Conservation (phyloP, 23 tunicate genomes). For the Diplosoma virens region DNA sequence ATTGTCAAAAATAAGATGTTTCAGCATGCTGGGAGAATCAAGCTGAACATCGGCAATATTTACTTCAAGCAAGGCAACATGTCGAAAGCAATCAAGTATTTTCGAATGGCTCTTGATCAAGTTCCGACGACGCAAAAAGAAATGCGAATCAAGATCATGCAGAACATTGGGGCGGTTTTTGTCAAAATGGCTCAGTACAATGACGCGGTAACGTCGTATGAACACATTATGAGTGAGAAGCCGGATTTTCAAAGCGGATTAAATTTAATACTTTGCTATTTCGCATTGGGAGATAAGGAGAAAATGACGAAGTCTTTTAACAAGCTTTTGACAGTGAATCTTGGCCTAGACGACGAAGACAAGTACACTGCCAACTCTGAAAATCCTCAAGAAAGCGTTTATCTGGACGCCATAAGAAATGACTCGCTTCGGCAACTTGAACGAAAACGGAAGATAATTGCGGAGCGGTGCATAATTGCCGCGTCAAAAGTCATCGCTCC, state of each 20-base stretch:
- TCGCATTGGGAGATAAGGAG: slow-evolving; percentile 88
- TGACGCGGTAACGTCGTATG: slow-evolving; percentile 94
- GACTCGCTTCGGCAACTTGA: slow-evolving; percentile 83
- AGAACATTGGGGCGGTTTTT: slow-evolving; percentile 91
- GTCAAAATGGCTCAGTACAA: slow-evolving; percentile 92
- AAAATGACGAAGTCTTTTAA: slow-evolving; percentile 81
- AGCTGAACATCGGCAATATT: slow-evolving; percentile 97
- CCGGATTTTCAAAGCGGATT: slow-evolving; percentile 94
- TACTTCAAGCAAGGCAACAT: slow-evolving; percentile 74
- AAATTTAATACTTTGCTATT: slow-evolving; percentile 84
- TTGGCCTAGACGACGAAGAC: slow-evolving; percentile 93
- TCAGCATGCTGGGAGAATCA: slow-evolving; percentile 86
- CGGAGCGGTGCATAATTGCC: slow-evolving; percentile 80
- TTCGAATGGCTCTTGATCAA: slow-evolving; percentile 97
- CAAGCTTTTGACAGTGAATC: slow-evolving; percentile 70
- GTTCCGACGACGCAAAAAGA: slow-evolving; percentile 89
- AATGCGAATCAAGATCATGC: slow-evolving; percentile 81
- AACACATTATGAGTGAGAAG: slow-evolving; percentile 97
- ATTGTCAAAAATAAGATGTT: slow-evolving; percentile 98
- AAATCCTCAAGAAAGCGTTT: slow-evolving; percentile 77
- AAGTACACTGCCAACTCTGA: slow-evolving; percentile 79
- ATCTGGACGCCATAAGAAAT: slow-evolving; percentile 78
- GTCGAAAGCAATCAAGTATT: slow-evolving; percentile 81
- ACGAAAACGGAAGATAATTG: slow-evolving; percentile 62
- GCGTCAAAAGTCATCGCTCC: slow-evolving; percentile 98